Evolutionary conservation across 2,888 invertebrate species (phyloP), one percentile per base, ranked within the genome.

Genomic region (Urechis unicinctus): DNA sequence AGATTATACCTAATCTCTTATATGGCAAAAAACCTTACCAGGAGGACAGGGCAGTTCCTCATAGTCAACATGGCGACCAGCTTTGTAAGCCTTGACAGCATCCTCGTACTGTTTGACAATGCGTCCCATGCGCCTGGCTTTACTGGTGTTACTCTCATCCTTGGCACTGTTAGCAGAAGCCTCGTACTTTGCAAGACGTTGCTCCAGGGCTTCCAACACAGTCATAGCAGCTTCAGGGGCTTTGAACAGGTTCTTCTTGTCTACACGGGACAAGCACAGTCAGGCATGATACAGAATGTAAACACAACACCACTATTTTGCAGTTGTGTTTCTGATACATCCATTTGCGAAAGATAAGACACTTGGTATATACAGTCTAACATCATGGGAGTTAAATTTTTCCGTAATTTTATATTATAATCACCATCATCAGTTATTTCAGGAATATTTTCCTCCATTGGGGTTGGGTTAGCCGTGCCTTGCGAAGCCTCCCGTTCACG

Each of bases 71-170:
- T 87, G 80, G 70, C 85, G 86, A 0, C 93, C 93, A 2, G 85
- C 85, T 61, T 87, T 85, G 69, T 88, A 82, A n/a, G 81, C 72
- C 72, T 86, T 87, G 29, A 95, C 85, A 0, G 94, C 93, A 65
- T 89, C 88, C 70, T 89, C 86, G 72, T 89, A 96, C 78, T 95
- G 94, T 79, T 94, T 94, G 36, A 91, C 88, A 65, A 96, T 92
- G 50, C 96, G 83, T 0, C 89, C 90, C 83, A 91, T 88, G 52
- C 94, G 83, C 54, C 95, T 83, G 0, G 87, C 89, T 79, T 95
- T 96, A 30, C 91, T 86, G 0, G 85, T 78, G 74, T 94, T 93
- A 1, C 85, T 87, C 66, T 88, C 87, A 53, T 84, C 61, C 84
- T 73, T 88, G 86, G 2, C 75, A 83, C 25, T 85, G 82, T 78